Conservation (phyloP, 1,140 invertebrate genomes). For the Lamellibrachia luymesi region DNA sequence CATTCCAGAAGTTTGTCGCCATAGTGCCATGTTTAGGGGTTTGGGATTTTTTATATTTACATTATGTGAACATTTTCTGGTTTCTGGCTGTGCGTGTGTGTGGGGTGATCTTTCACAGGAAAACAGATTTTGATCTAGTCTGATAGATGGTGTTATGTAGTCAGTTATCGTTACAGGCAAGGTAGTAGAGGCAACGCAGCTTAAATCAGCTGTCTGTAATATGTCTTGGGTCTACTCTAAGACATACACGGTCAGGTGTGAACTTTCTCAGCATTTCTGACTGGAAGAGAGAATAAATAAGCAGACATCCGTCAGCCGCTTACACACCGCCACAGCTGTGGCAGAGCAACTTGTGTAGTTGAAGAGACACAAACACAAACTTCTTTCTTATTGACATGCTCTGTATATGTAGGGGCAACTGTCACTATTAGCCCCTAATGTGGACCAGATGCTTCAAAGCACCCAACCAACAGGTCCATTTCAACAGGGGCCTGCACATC, state of each 20-base stretch:
- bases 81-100: neutral
- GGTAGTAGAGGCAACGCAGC: neutral
- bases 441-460: neutral
- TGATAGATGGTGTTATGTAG: neutral
- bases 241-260: neutral
- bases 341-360: neutral
- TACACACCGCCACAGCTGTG: neutral
- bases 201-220: neutral
- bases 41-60: too few species aligned
- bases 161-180: neutral
- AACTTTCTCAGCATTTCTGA: conserved; percentile 1
- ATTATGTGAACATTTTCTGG: neutral
- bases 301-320: neutral
- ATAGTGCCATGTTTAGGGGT: neutral
- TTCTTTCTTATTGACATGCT: neutral
- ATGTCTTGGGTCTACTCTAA: neutral
- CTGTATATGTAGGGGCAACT: neutral
- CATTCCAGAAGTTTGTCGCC: neutral
- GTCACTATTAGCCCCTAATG: neutral
- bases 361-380: neutral
- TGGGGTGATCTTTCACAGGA: too few species aligned
- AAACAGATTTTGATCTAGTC: neutral
- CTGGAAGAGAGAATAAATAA: neutral
- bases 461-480: neutral
- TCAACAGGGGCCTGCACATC: neutral